Evolutionary conservation across 2,888 invertebrate genomes (phyloP).

Genomic region (Myopa testacea): DNA sequence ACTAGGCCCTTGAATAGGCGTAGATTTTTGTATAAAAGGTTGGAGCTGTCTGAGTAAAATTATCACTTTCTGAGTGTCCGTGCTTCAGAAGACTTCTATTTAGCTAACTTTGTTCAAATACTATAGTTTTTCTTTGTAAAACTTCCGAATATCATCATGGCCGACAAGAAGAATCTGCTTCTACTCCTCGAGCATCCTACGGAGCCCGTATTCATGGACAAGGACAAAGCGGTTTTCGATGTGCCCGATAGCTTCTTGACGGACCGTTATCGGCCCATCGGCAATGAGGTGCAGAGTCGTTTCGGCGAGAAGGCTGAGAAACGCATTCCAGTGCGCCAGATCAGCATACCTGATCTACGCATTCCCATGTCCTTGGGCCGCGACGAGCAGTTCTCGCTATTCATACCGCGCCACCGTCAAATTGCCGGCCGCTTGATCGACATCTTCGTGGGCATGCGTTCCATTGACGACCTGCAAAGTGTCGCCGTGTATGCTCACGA

Average conservation of each 20-base stretch:
- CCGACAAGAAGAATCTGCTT: conserved; percentile 71
- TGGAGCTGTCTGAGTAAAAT: background rate
- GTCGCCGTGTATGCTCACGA: conserved; percentile 78
- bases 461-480: conserved; percentile 77
- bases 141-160: conserved; percentile 50
- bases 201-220: conserved; percentile 82
- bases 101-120: background rate
- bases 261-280: conserved; percentile 70
- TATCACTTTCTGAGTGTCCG: background rate
- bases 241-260: conserved; percentile 74
- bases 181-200: conserved; percentile 80
- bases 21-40: background rate
- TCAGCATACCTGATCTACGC: conserved; percentile 74
- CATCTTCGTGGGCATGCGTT: conserved; percentile 78
- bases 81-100: background rate
- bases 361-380: conserved; percentile 74
- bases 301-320: conserved; percentile 71
- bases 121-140: too few species aligned
- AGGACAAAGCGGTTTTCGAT: conserved; percentile 74
- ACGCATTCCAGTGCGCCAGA: conserved; percentile 72
- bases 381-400: conserved; percentile 78
- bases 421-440: conserved; percentile 78
- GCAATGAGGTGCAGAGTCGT: conserved; percentile 71
- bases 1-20: too few species aligned
- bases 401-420: conserved; percentile 76